Conservation (phyloP, 2,113 vertebrate genomes). For the Zosterops pallidus region DNA sequence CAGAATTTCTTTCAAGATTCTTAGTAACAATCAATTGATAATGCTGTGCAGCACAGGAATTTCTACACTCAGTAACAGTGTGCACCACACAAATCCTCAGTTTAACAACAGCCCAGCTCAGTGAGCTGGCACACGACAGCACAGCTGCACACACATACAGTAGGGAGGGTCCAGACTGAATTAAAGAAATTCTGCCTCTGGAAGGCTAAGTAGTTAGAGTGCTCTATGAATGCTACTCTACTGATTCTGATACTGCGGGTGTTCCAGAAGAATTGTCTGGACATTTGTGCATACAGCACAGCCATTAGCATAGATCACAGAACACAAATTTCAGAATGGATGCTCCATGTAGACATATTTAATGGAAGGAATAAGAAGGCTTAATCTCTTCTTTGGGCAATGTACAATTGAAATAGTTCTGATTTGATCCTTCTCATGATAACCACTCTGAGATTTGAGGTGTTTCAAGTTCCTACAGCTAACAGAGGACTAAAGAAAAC, state of each 20-base stretch:
- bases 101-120: not conserved
- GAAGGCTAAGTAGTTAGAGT: not conserved
- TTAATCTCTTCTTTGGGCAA: not conserved
- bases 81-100: not conserved
- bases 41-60: not conserved
- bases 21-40: not conserved
- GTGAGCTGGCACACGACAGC: not conserved
- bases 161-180: not conserved
- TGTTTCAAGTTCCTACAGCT: slow-evolving; percentile 11
- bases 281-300: not conserved
- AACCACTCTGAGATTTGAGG: slow-evolving; percentile 11
- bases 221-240: not conserved
- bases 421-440: not conserved
- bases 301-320: not conserved
- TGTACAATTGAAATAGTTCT: not conserved
- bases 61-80: not conserved
- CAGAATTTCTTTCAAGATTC: not conserved
- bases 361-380: not conserved
- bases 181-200: not conserved
- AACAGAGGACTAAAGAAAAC: not conserved
- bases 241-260: not conserved
- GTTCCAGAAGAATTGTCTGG: not conserved
- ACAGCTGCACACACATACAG: not conserved
- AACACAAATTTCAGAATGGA: not conserved
- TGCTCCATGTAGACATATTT: not conserved